Conservation (phyloP, 2,797 vertebrate species). For the Crypturellus tataupa region DNA sequence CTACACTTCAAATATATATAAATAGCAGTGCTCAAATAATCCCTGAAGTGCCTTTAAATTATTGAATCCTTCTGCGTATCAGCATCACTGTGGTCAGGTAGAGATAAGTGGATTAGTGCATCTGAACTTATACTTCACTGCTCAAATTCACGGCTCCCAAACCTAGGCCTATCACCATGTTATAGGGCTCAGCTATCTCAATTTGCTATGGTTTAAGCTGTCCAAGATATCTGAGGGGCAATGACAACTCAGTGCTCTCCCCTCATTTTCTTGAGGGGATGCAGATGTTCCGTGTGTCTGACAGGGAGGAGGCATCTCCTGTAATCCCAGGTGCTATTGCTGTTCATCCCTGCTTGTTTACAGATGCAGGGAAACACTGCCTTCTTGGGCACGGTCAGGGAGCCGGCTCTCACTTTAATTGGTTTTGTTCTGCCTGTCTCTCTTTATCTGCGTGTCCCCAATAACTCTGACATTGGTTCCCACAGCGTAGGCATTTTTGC, state of each 20-base stretch:
- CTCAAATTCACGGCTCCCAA: slow-evolving; percentile 23
- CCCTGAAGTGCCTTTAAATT: slow-evolving; percentile 44
- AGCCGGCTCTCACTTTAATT: neutral
- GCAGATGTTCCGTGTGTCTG: neutral
- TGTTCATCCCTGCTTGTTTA: neutral
- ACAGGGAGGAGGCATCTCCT: neutral
- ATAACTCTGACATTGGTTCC: neutral
- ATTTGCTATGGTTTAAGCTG: slow-evolving; percentile 15
- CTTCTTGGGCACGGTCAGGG: neutral
- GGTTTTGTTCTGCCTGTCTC: slow-evolving; percentile 41
- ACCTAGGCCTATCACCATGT: neutral
- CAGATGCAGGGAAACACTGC: neutral
- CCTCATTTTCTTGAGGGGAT: neutral
- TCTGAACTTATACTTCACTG: slow-evolving; percentile 22
- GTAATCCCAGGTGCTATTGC: neutral
- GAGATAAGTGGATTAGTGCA: slow-evolving; percentile 72
- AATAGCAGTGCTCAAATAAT: slow-evolving; percentile 31
- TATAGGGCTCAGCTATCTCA: slow-evolving; percentile 20
- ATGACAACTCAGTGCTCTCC: neutral
- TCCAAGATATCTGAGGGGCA: neutral
- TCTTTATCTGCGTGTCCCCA: neutral
- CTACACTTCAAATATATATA: slow-evolving; percentile 1
- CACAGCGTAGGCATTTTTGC: neutral
- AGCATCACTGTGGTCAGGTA: slow-evolving; percentile 44
- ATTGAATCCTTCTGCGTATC: slow-evolving; percentile 26